Base-by-base conservation (phyloP, 2,888 invertebrate species). In the Escarpia spicata region DNA sequence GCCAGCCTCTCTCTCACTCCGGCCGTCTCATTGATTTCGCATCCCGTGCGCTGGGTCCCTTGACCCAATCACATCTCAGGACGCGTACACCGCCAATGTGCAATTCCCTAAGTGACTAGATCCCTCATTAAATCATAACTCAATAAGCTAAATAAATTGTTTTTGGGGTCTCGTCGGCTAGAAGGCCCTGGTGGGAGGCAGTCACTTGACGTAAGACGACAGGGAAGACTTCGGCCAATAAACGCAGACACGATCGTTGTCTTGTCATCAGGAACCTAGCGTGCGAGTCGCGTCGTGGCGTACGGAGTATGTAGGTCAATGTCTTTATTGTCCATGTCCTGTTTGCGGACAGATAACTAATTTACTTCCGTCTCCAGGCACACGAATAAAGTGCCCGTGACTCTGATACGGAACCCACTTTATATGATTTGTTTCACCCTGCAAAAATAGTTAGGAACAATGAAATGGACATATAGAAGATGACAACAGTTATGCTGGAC, bases 101-200 rank as follows among this genome's bases (percentile, higher is more conserved):
- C 75, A 75, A 75, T 75, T 75, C 75, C 75, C 75, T n/a, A 75
- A 75, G 75, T 75, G 75, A 75, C 26, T 75, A 75, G 75, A 75
- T n/a, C 15, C 26, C 75, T 15, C 75, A 75, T 75, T 75, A 75
- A 75, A 75, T n/a, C 75, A 75, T 26, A 75, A 75, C n/a, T 26
- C 26, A n/a, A 26, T 75, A n/a, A 75, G 75, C 75, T 75, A 75
- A 75, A 75, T 75, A 75, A 75, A 75, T 19, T 12, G 4, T 26
- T 4, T 75, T 75, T 75, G 19, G 75, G 19, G 75, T 75, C n/a
- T 3, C 75, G 75, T 26, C 75, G n/a, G 75, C 75, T 26, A n/a
- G 75, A 75, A 37, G 19, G 26, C 4, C 75, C 75, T 15, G 75
- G 75, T 6, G 19, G 4, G 4, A 60, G 19, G 9, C 4, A 4